Evolutionary conservation across 2,113 vertebrate species (phyloP).

Genomic region (Carassius auratus): DNA sequence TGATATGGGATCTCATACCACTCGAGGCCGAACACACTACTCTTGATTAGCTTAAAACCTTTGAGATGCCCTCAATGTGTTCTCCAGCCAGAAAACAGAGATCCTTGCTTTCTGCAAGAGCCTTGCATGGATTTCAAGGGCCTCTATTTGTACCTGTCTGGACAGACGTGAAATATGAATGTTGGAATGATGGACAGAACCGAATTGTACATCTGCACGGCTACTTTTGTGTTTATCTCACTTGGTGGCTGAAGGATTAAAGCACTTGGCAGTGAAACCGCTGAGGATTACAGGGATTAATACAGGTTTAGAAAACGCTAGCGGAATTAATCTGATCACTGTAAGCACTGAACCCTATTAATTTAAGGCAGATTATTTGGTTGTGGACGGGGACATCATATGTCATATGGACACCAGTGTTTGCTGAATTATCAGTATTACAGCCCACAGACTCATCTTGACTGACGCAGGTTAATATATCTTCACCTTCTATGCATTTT

Average conservation of each 20-base stretch:
- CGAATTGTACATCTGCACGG: slow-evolving; percentile 5
- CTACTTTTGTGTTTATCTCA: slow-evolving; percentile 40
- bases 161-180: slow-evolving; percentile 20
- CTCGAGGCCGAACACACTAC: slow-evolving; percentile 27
- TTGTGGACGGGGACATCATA: slow-evolving; percentile 52
- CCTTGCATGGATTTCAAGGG: slow-evolving; percentile 9
- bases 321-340: slow-evolving; percentile 60
- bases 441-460: neutral
- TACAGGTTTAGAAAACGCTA: slow-evolving; percentile 56
- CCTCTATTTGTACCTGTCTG: slow-evolving; percentile 10
- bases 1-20: neutral
- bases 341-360: slow-evolving; percentile 62
- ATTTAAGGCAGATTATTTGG: slow-evolving; percentile 63
- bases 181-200: slow-evolving; percentile 23
- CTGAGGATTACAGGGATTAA: slow-evolving; percentile 64
- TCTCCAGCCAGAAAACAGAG: neutral
- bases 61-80: slow-evolving; percentile 18
- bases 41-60: slow-evolving; percentile 23
- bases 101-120: slow-evolving; percentile 20
- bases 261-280: slow-evolving; percentile 50
- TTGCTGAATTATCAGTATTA: slow-evolving; percentile 14
- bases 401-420: slow-evolving; percentile 51
- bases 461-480: neutral
- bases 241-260: slow-evolving; percentile 54
- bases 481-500: neutral